Evolutionary conservation across 2,888 invertebrate species (phyloP), one percentile per base, ranked within the genome.

Genomic region (Melangyna quadrimaculata): DNA sequence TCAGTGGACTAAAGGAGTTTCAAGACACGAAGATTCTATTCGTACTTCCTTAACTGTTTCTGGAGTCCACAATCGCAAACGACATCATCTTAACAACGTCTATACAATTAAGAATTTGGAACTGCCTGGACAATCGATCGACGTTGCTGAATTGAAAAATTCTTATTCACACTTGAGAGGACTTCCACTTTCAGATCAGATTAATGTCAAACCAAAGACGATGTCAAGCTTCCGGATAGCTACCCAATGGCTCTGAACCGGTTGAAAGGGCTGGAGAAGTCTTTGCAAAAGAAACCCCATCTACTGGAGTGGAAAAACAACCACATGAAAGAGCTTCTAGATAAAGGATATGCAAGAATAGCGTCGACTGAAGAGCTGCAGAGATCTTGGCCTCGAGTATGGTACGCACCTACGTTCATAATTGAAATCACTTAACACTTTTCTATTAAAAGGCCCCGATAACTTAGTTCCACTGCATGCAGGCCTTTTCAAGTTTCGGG

Each of bases 401-500:
- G 89, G 89, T 89, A 88, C 70, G 35, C 89, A 4, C 88, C 89
- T 2, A 88, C 88, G 29, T 89, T 79, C 10, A 65, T 51, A 5
- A 73, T 78, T 1, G 37, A 22, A 17, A 87, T 82, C 77, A 2
- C 37, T 88, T 1, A 88, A 87, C 24, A 35, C 59, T 69, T 73
- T 3, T 59, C 8, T 59, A 9, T 22, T 59, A 0, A 59, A 59
- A 19, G 59, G 35, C 12, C 59, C 59, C 6, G 57, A 83, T 4
- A 22, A 77, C 22, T 63, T 80, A 3, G 27, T 87, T 29, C 70
- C 86, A 40, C 74, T 3, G 55, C 82, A 22, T 19, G 45, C 51
- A 59, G 10, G 72, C 69, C 14, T 82, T 2, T 82, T 75, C 45
- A 65, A 75, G 19, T 87, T 87, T 63, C 69, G 84, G 0, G 63